These are phyloP conservation scores for Frieseomelitta varia DNA, from an alignment of 1,140 invertebrate genomes.

Conservation along the genomic window DNA sequence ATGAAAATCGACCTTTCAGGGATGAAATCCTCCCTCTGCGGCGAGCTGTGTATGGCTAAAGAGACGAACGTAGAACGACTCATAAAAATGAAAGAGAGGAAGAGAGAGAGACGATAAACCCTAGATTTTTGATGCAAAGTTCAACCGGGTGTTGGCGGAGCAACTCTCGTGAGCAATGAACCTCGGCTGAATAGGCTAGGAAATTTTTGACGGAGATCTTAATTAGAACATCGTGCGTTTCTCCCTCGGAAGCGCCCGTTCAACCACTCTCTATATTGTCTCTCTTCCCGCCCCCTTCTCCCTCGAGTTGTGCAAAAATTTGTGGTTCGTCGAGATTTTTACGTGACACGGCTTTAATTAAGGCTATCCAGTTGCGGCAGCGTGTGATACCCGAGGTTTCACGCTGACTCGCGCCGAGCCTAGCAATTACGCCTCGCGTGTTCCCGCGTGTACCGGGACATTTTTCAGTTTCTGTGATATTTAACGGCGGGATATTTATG, in stretches of 20 bases:
- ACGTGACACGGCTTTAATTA: conserved; percentile 21
- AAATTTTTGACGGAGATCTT: conserved; percentile 18
- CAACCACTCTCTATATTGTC: no score
- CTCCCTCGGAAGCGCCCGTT: no score
- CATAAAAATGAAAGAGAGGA: neutral
- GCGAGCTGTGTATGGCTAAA: neutral
- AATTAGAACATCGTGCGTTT: conserved; percentile 24
- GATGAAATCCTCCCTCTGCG: neutral
- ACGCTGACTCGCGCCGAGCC: neutral
- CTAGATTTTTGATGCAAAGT: conserved; percentile 6
- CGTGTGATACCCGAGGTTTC: neutral
- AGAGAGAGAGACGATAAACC: neutral
- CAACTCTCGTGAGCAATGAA: conserved; percentile 5
- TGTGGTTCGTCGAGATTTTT: conserved; percentile 16
- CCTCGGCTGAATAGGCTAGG: neutral
- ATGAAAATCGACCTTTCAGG: conserved; percentile 45
- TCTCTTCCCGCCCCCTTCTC: neutral
- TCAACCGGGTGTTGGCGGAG: neutral
- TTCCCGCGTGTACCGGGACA: no score
- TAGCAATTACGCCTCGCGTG: neutral
- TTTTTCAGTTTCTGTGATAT: neutral
- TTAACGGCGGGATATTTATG: neutral
- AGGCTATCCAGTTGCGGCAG: neutral
- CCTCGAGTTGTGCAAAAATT: conserved; percentile 2
- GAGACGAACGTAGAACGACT: neutral